These are phyloP conservation scores for Parazoanthus darwini DNA, from an alignment of 92 coral and sea anemone species.

Conservation along the genomic window DNA sequence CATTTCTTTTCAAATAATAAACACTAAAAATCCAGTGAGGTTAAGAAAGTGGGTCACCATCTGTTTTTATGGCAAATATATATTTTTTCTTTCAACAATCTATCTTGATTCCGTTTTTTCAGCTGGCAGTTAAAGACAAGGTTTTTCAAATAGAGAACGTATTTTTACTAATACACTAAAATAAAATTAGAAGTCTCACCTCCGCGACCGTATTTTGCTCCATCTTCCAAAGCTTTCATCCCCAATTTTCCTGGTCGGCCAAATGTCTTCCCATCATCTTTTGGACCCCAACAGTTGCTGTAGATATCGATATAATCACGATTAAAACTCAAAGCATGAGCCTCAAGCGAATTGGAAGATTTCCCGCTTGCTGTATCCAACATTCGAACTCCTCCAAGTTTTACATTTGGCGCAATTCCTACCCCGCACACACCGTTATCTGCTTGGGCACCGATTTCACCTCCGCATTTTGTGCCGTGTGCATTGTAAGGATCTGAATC, in stretches of 20 bases:
- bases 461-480: slow-evolving; percentile 95
- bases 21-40: background rate
- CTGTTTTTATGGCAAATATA: background rate
- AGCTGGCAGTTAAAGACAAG: background rate
- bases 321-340: slow-evolving; percentile 76
- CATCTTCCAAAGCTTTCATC: slow-evolving; percentile 69
- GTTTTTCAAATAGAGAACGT: background rate
- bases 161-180: background rate
- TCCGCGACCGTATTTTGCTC: slow-evolving; percentile 86
- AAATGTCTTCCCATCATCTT: slow-evolving; percentile 96
- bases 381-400: slow-evolving; percentile 93
- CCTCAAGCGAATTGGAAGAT: slow-evolving; percentile 88
- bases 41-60: background rate
- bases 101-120: background rate
- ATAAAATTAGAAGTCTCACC: slow-evolving; percentile 50
- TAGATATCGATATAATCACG: slow-evolving; percentile 94
- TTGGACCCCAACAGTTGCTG: slow-evolving; percentile 99
- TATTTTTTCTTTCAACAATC: background rate
- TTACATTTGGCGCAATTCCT: slow-evolving; percentile 88
- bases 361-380: slow-evolving; percentile 72
- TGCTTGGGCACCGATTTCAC: slow-evolving; percentile 92
- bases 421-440: slow-evolving; percentile 89
- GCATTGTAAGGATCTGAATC: slow-evolving; percentile 92
- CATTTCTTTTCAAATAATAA: slow-evolving; percentile 12
- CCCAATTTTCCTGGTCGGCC: slow-evolving; percentile 94